Evolutionary conservation across 2,113 vertebrate species (phyloP), one percentile per base, ranked within the genome.

Genomic region (Xiphophorus hellerii): DNA sequence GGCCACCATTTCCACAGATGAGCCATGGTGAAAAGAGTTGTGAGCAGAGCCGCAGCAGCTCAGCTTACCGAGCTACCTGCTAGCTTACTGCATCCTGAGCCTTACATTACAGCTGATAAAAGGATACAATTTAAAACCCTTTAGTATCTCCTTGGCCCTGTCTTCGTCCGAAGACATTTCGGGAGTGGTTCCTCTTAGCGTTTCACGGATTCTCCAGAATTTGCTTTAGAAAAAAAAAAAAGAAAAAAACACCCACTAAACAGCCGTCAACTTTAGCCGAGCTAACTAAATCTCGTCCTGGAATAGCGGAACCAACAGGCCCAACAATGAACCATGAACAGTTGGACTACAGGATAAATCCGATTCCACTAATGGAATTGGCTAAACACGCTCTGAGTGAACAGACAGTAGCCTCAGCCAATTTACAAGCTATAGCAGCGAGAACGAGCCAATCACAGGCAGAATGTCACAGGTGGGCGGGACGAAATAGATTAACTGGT

Each of bases 101-200:
- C 35, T 35, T 35, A 27, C 64, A 39, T 66, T 14, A 68, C 54
- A 72, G 33, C 3, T 31, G 22, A 30, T 9, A 87, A 48, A 95
- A 95, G 94, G 94, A 95, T 95, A 95, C 94, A 95, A 83, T 92
- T 93, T 95, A 90, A 95, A 95, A 60, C 94, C 94, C 75, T 93
- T 95, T 84, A 95, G 77, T 84, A 95, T 95, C 35, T 95, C 94
- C 92, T 94, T 95, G 88, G 94, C 94, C 87, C 94, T 91, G 93
- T 94, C 94, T 93, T 95, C 94, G 77, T 92, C 92, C 86, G 93
- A 94, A 95, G 94, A 95, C 94, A 95, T 95, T 61, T 86, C 85
- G 68, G 61, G 73, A 87, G 83, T 76, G 44, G 67, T 79, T 69
- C 76, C 79, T 77, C 82, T 79, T 80, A 67, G 78, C 51, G 81